A percentile compares a stretch with the other conserved stretches of the same genome.
Evolutionary conservation across 2,113 vertebrate species (phyloP).

Genomic region (Paramormyrops kingsleyae): DNA sequence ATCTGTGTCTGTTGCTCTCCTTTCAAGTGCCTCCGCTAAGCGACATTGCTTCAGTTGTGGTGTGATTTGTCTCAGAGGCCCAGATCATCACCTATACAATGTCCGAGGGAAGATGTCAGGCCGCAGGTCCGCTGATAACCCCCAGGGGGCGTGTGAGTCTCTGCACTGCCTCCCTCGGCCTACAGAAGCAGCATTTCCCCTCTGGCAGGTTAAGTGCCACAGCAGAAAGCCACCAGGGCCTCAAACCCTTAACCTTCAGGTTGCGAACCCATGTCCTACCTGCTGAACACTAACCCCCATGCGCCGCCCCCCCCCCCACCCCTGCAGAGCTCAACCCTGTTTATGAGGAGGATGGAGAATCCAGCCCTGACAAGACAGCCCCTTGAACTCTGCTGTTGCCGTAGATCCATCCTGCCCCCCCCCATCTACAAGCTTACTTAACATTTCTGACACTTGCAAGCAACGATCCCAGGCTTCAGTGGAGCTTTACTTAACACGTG

Average conservation of each 20-base stretch:
- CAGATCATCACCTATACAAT: background rate
- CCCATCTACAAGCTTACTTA: background rate
- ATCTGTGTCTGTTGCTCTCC: background rate
- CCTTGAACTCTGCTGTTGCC: background rate
- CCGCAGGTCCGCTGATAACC: background rate
- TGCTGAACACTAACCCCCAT: background rate
- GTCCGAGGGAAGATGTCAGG: background rate
- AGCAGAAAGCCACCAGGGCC: background rate
- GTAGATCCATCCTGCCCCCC: background rate
- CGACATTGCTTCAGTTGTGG: background rate
- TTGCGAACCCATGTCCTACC: background rate
- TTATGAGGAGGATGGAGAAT: slow-evolving; percentile 2
- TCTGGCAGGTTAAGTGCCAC: background rate
- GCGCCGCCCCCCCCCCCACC: background rate
- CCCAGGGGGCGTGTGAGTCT: background rate
- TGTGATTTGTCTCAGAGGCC: background rate
- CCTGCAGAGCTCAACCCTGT: background rate
- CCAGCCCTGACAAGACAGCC: background rate
- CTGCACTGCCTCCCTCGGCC: background rate
- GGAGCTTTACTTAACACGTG: background rate
- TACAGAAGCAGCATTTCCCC: background rate
- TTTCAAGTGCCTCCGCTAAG: background rate
- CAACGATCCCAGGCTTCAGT: background rate
- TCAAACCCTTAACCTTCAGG: background rate
- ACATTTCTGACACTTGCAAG: background rate